Conservation (phyloP, 1,140 invertebrate genomes). For the Parasteatoda tepidariorum region DNA sequence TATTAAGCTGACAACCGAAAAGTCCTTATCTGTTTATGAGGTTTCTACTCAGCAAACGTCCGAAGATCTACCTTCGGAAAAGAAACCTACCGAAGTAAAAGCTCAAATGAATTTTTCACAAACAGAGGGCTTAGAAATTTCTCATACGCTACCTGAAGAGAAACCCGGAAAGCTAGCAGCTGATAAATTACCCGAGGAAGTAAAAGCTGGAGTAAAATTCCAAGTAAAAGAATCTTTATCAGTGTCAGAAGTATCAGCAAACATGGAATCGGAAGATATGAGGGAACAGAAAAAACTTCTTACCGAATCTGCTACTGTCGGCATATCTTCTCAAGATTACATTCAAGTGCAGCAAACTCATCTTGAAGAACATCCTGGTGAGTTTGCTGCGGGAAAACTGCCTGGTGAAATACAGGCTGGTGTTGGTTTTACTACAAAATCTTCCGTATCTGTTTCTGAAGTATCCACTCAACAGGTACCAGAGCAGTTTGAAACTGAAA, state of each 20-base stretch:
- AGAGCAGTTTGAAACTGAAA: slow-evolving; percentile 4
- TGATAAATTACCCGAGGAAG: slow-evolving; percentile 39
- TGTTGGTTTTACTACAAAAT: slow-evolving; percentile 40
- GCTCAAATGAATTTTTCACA: slow-evolving; percentile 40
- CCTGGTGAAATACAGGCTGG: slow-evolving; percentile 60
- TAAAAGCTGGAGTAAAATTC: slow-evolving; percentile 35
- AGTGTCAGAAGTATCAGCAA: slow-evolving; percentile 54
- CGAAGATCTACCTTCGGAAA: slow-evolving; percentile 14
- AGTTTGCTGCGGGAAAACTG: slow-evolving; percentile 49
- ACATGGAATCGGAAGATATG: slow-evolving; percentile 33
- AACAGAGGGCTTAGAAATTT: slow-evolving; percentile 38
- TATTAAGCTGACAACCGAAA: slow-evolving; percentile 45
- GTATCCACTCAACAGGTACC: slow-evolving; percentile 34
- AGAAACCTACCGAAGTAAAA: slow-evolving; percentile 36
- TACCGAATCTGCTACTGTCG: slow-evolving; percentile 8
- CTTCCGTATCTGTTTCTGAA: slow-evolving; percentile 49
- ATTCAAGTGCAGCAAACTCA: slow-evolving; percentile 27
- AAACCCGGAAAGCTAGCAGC: slow-evolving; percentile 38
- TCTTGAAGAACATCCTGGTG: slow-evolving; percentile 44
- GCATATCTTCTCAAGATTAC: slow-evolving; percentile 33
- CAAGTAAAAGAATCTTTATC: slow-evolving; percentile 44
- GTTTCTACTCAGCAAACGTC: slow-evolving; percentile 34
- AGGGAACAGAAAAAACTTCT: slow-evolving; percentile 11
- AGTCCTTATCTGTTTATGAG: slow-evolving; percentile 59
- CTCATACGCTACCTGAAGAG: slow-evolving; percentile 52